These are phyloP conservation scores for Hirtodrosophila confusa DNA, from an alignment of 2,888 invertebrate genomes.

Conservation along the genomic window DNA sequence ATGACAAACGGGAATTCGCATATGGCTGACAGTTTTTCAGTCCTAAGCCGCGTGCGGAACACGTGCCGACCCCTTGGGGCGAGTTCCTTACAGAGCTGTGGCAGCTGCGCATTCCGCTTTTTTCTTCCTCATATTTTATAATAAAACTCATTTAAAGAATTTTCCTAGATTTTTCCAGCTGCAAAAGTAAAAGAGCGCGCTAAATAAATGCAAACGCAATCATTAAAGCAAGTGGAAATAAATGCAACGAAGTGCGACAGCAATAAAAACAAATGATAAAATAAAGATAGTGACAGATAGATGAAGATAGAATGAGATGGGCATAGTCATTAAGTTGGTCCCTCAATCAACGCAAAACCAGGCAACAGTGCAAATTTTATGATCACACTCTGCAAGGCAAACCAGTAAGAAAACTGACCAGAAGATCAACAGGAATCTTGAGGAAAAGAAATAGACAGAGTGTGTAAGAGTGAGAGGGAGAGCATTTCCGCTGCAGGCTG, in stretches of 20 bases:
- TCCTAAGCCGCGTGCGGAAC: constrained; percentile 48
- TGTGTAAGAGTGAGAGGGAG: background rate
- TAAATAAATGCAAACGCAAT: constrained; percentile 62
- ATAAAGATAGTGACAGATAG: constrained; percentile 4
- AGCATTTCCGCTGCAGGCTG: constrained; percentile 8
- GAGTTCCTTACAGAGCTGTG: constrained; percentile 5
- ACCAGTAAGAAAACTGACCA: constrained; percentile 56
- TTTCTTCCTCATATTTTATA: background rate
- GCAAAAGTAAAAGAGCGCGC: constrained; percentile 46
- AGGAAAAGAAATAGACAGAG: too few species aligned
- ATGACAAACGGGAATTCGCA: constrained; percentile 55
- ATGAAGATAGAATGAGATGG: background rate
- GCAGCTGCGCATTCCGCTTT: constrained; percentile 32
- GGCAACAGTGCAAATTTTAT: constrained; percentile 42
- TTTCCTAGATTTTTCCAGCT: constrained; percentile 54
- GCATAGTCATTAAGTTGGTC: constrained; percentile 33
- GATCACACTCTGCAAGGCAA: constrained; percentile 67
- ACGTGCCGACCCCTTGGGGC: constrained; percentile 63
- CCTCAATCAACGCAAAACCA: background rate
- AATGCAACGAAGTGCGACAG: constrained; percentile 39
- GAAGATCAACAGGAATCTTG: constrained; percentile 30
- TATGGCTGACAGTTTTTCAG: constrained; percentile 59
- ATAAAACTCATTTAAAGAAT: constrained; percentile 51
- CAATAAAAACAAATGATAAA: constrained; percentile 58
- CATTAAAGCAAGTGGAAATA: constrained; percentile 69